Evolutionary conservation across 1,140 invertebrate species (phyloP), one percentile per base, ranked within the genome.

Genomic region (Cydia pomonella): DNA sequence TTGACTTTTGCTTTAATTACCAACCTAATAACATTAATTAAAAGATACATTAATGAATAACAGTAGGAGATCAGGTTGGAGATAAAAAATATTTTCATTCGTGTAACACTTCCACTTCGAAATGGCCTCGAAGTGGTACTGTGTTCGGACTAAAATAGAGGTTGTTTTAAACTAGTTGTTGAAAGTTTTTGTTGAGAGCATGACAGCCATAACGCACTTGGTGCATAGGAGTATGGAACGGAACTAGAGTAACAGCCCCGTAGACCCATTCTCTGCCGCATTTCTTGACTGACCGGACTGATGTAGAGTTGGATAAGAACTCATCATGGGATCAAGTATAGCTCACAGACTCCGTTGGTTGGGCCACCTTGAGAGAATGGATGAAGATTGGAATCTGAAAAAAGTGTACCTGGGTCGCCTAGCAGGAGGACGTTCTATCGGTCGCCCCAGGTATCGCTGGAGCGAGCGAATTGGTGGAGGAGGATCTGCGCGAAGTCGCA

Each of bases 31-130:
- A 69, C 64, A 69, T 69, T 69, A 69, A 69, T 69, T 69, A 69
- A 69, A 69, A 69, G 64, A 69, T 69, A 69, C 29, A 69, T 69
- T 69, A 69, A 69, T 69, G 64, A 33, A 69, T 69, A 69, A n/a
- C 64, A 69, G 64, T 69, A 69, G 64, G 64, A 69, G 64, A 69
- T 69, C 64, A 13, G 64, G 13, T 66, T 66, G 63, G n/a, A 69
- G 64, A 69, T 69, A 69, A 69, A 59, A 38, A 41, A 10, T 69
- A 69, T 69, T 69, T 33, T 69, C 33, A 69, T 69, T 69, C 29
- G 27, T 69, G 64, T 29, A 33, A 38, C 29, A 69, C 29, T n/a
- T 18, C 64, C 64, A 69, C 1, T 10, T 29, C 41, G 21, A 33
- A 10, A 38, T 33, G 29, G 33, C 7, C n/a, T 33, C 23, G 5